These are phyloP conservation scores for Salticus scenicus DNA, from an alignment of 2,888 invertebrate species.

Conservation along the genomic window DNA sequence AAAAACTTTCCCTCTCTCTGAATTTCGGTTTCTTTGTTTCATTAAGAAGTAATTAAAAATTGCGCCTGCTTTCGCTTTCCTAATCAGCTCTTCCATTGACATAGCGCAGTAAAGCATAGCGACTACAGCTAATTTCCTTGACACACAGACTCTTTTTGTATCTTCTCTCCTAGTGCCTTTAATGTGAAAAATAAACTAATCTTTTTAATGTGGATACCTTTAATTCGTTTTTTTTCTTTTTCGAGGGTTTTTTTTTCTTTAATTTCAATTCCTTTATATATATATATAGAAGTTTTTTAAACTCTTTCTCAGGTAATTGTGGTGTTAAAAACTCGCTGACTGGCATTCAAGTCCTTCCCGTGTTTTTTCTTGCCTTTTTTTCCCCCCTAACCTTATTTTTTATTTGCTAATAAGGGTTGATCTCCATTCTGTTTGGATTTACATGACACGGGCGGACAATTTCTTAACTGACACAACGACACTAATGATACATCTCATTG, in stretches of 20 bases:
- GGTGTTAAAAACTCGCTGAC: slow-evolving; percentile 64
- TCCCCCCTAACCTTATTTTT: neutral
- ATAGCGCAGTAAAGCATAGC: slow-evolving; percentile 53
- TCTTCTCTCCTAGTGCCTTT: slow-evolving; percentile 51
- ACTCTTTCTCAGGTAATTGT: slow-evolving; percentile 59
- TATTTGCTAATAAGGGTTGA: slow-evolving; percentile 44
- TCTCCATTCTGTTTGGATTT: slow-evolving; percentile 78
- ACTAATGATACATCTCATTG: slow-evolving; percentile 20
- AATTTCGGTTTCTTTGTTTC: slow-evolving; percentile 63
- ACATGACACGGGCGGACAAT: slow-evolving; percentile 83
- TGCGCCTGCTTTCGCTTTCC: slow-evolving; percentile 43
- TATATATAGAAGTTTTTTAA: slow-evolving; percentile 19
- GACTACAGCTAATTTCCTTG: slow-evolving; percentile 60
- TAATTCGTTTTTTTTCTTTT: slow-evolving; percentile 51
- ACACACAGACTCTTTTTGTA: slow-evolving; percentile 58
- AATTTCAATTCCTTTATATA: slow-evolving; percentile 18
- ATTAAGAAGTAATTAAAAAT: slow-evolving; percentile 70
- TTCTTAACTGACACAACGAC: slow-evolving; percentile 76
- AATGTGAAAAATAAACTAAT: slow-evolving; percentile 70
- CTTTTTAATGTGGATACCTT: slow-evolving; percentile 69
- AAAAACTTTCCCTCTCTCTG: slow-evolving; percentile 39
- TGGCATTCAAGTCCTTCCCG: slow-evolving; percentile 37
- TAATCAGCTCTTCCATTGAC: slow-evolving; percentile 66
- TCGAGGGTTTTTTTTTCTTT: slow-evolving; percentile 15
- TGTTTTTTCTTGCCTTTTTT: slow-evolving; percentile 35